These are phyloP conservation scores for Propithecus deckenii DNA, from an alignment of 2,797 vertebrate genomes.

Conservation along the genomic window DNA sequence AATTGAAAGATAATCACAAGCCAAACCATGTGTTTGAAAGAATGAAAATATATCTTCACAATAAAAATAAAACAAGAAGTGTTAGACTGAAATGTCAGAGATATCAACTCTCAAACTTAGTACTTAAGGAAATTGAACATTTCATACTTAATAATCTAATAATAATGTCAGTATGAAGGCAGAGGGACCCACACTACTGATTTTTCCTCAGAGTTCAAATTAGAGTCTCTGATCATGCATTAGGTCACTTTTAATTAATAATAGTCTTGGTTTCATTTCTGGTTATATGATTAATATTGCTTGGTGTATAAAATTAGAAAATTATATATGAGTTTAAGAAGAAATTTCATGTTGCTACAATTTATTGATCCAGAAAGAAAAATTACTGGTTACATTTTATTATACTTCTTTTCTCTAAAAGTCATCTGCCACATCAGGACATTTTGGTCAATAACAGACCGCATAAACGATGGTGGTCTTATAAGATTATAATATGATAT, in stretches of 20 bases:
- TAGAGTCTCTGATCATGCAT: neutral
- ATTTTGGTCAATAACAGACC: neutral
- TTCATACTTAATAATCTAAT: too few relatives aligned
- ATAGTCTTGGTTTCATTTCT: neutral
- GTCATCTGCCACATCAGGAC: neutral
- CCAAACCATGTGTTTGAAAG: too few relatives aligned
- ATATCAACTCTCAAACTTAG: too few relatives aligned
- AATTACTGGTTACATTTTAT: neutral
- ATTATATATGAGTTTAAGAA: neutral
- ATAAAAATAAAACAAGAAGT: too few relatives aligned
- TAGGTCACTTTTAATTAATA: neutral
- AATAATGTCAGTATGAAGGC: neutral
- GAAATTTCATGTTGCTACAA: neutral
- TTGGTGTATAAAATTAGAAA: conserved; percentile 11
- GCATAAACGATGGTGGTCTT: neutral
- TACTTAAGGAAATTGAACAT: too few relatives aligned
- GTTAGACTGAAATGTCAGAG: too few relatives aligned
- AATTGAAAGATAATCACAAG: too few relatives aligned
- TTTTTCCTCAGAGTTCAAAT: neutral
- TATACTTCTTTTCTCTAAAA: neutral
- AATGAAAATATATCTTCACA: too few relatives aligned
- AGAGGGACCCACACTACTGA: neutral
- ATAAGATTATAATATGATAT: neutral
- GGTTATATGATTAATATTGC: neutral
- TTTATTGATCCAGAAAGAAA: neutral